These are phyloP conservation scores for Norana najaformis DNA, from an alignment of 2,888 invertebrate species.

Conservation along the genomic window DNA sequence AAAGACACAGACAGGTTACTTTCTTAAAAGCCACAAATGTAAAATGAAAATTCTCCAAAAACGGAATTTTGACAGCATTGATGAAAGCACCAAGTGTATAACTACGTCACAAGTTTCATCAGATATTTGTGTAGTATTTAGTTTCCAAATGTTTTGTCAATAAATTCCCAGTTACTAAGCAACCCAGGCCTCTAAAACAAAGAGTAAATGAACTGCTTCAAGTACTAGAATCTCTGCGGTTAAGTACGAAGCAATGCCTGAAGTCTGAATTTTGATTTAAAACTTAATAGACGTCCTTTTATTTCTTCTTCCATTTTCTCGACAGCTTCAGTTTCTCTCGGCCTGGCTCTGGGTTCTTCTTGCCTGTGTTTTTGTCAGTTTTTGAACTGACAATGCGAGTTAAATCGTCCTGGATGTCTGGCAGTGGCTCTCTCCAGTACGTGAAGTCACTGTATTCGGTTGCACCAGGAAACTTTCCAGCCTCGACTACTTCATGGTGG, in stretches of 20 bases:
- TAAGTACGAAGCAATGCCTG: conserved; percentile 1
- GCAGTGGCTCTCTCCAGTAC: conserved; percentile 89
- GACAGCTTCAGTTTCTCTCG: conserved; percentile 17
- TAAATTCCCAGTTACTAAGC: neutral
- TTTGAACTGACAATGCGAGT: neutral
- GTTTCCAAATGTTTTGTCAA: neutral
- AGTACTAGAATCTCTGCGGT: neutral
- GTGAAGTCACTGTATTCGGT: conserved; percentile 79
- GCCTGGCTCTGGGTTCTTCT: neutral
- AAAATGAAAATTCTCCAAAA: neutral
- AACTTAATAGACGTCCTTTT: neutral
- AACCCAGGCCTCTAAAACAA: neutral
- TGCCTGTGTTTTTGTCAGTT: neutral
- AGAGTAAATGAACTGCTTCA: neutral
- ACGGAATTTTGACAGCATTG: neutral
- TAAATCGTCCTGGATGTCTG: conserved; percentile 58
- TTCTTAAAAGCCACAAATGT: neutral
- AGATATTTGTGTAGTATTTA: neutral
- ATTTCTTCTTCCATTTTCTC: conserved; percentile 10
- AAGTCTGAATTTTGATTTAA: conserved; percentile 1
- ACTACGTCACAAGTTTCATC: neutral
- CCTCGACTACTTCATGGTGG: conserved; percentile 31
- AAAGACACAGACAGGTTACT: neutral
- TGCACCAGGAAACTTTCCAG: conserved; percentile 63
- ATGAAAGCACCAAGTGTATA: no score